Percentiles rank a stretch among this genome's conserved stretches.
These are phyloP conservation scores for Pyralis farinalis DNA, from an alignment of 2,888 invertebrate genomes.

Conservation along the genomic window DNA sequence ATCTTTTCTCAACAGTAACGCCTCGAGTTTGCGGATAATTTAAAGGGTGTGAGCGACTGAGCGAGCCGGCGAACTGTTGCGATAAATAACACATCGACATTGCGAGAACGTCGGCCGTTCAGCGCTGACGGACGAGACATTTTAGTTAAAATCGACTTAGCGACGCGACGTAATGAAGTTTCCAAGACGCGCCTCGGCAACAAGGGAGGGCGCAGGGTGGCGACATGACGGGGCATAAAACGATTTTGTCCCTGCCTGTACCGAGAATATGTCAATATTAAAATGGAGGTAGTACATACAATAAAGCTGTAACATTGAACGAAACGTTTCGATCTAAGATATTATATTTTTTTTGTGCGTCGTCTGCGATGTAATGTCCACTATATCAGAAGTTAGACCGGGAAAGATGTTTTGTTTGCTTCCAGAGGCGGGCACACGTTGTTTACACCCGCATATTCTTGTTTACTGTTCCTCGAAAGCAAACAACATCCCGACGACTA, in stretches of 20 bases:
- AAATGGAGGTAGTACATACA: constrained; percentile 9
- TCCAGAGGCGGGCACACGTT: constrained; percentile 26
- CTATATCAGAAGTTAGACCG: constrained; percentile 23
- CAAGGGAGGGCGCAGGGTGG: constrained; percentile 18
- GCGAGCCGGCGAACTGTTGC: constrained; percentile 2
- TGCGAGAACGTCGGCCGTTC: constrained; percentile 13
- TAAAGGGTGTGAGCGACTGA: constrained; percentile 18
- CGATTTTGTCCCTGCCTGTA: constrained; percentile 22
- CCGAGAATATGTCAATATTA: constrained; percentile 17
- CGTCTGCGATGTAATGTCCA: constrained; percentile 12
- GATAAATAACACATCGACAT: constrained; percentile 8
- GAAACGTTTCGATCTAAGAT: constrained; percentile 14
- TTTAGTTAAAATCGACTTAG: constrained; percentile 34
- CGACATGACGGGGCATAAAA: constrained; percentile 29
- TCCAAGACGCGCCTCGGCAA: constrained; percentile 26
- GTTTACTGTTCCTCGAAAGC: constrained; percentile 42
- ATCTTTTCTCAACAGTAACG: constrained; percentile 29
- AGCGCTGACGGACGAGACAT: constrained; percentile 15
- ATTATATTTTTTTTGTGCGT: constrained; percentile 5
- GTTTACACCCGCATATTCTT: constrained; percentile 46
- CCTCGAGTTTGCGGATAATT: constrained; percentile 26
- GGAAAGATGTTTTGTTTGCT: constrained; percentile 32
- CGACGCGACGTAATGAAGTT: constrained; percentile 34
- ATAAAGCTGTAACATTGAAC: constrained; percentile 10
- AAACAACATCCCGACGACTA: constrained; percentile 34